Evolutionary conservation across 2,888 invertebrate species (phyloP).

Genomic region (Drosophila basisetae): DNA sequence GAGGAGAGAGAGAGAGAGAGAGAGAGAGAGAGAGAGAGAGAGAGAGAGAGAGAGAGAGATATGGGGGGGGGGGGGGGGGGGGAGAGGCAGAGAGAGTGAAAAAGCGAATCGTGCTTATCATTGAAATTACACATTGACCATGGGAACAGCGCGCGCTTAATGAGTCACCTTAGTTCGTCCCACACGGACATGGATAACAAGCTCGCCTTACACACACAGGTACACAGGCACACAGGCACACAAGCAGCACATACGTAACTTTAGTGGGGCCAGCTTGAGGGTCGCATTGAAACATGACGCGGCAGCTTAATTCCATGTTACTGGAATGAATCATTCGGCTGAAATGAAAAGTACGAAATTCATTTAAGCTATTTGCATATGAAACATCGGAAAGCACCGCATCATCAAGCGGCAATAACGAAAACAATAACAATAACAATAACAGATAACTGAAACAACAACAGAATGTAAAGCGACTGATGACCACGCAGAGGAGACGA

Average conservation of each 20-base stretch:
- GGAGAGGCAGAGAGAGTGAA: not conserved
- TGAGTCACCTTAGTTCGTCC: slow-evolving; percentile 51
- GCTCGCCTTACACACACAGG: slow-evolving; percentile 48
- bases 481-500: slow-evolving; percentile 23
- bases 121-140: slow-evolving; percentile 60
- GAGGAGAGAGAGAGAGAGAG: not conserved
- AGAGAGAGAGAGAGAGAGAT: not conserved
- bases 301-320: slow-evolving; percentile 69
- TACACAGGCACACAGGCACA: not conserved
- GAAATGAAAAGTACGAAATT: slow-evolving; percentile 58
- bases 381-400: slow-evolving; percentile 43
- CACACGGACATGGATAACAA: slow-evolving; percentile 58
- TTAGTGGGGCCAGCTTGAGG: slow-evolving; percentile 45
- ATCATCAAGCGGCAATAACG: slow-evolving; percentile 14
- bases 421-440: slow-evolving; percentile 17
- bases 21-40: not conserved
- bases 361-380: slow-evolving; percentile 56
- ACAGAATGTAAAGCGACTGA: slow-evolving; percentile 32
- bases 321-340: slow-evolving; percentile 60
- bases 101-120: slow-evolving; percentile 56
- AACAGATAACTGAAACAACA: slow-evolving; percentile 17
- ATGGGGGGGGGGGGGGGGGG: too few species aligned
- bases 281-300: slow-evolving; percentile 62
- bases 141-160: slow-evolving; percentile 22
- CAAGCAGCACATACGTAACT: not conserved